Conservation (phyloP, 1,140 invertebrate species). For the Ooceraea biroi region DNA sequence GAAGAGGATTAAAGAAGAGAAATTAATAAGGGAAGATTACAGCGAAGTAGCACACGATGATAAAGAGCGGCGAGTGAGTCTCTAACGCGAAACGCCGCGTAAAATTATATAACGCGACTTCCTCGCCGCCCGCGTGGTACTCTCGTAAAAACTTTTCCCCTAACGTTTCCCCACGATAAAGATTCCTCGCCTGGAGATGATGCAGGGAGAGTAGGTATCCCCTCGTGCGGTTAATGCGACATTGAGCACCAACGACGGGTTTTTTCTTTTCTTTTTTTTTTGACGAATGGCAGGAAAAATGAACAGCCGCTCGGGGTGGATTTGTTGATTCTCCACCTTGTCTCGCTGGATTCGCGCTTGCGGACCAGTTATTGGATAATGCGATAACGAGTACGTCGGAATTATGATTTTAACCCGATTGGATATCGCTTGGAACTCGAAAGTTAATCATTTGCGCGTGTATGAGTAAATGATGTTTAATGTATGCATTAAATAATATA, state of each 20-base stretch:
- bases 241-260: slow-evolving; percentile 52
- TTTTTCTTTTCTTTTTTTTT: too few species aligned
- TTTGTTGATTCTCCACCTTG: slow-evolving; percentile 19
- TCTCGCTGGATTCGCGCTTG: slow-evolving; percentile 35
- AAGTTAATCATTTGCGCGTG: neutral
- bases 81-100: slow-evolving; percentile 46
- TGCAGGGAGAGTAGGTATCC: slow-evolving; percentile 21
- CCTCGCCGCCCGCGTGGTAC: slow-evolving; percentile 19
- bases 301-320: slow-evolving; percentile 52
- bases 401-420: slow-evolving; percentile 1
- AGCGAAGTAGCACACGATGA: slow-evolving; percentile 28
- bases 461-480: neutral
- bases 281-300: slow-evolving; percentile 55
- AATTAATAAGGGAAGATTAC: slow-evolving; percentile 60
- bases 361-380: slow-evolving; percentile 44
- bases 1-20: slow-evolving; percentile 46
- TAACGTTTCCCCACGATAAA: slow-evolving; percentile 50
- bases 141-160: slow-evolving; percentile 59
- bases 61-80: slow-evolving; percentile 13
- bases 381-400: slow-evolving; percentile 52
- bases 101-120: slow-evolving; percentile 61
- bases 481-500: neutral
- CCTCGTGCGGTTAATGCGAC: slow-evolving; percentile 55
- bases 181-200: slow-evolving; percentile 46
- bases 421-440: slow-evolving; percentile 9